Evolutionary conservation across 2,888 invertebrate genomes (phyloP).

Genomic region (Drosophila colorata): DNA sequence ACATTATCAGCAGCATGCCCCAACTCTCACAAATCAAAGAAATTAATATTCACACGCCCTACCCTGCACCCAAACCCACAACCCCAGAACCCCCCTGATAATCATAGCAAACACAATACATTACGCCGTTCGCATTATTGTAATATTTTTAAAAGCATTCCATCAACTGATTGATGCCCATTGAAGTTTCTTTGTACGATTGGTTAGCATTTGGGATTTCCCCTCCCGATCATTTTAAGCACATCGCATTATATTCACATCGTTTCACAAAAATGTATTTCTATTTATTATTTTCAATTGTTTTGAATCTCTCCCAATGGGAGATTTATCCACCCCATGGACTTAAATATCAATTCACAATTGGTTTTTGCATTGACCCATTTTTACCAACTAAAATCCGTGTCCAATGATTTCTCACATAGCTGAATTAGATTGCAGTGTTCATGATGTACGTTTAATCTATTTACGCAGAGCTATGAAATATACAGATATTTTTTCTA

Average conservation of each 20-base stretch:
- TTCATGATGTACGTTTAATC: background rate
- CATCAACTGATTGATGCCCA: constrained; percentile 70
- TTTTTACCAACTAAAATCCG: constrained; percentile 19
- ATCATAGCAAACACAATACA: constrained; percentile 14
- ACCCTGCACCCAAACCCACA: background rate
- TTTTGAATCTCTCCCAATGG: constrained; percentile 9
- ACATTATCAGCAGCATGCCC: background rate
- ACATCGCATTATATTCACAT: constrained; percentile 37
- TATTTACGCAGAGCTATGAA: no score
- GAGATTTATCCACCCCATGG: background rate
- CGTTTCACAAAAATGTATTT: constrained; percentile 36
- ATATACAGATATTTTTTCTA: no score
- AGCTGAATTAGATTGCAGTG: background rate
- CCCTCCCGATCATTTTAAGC: constrained; percentile 11
- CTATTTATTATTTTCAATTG: constrained; percentile 38
- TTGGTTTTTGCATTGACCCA: constrained; percentile 31
- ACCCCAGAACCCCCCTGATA: background rate
- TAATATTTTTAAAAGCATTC: constrained; percentile 67
- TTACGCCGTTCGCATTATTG: constrained; percentile 46
- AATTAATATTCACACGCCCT: constrained; percentile 24
- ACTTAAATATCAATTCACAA: constrained; percentile 21
- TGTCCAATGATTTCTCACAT: constrained; percentile 11
- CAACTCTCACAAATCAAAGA: constrained; percentile 12
- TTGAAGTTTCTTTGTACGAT: constrained; percentile 19
- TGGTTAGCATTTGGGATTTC: constrained; percentile 7